A percentile compares a stretch with the other conserved stretches of the same genome.
phyloP scores from a whole-genome alignment of 2,888 invertebrate species.

The Caenorhabditis imperialis region DNA sequence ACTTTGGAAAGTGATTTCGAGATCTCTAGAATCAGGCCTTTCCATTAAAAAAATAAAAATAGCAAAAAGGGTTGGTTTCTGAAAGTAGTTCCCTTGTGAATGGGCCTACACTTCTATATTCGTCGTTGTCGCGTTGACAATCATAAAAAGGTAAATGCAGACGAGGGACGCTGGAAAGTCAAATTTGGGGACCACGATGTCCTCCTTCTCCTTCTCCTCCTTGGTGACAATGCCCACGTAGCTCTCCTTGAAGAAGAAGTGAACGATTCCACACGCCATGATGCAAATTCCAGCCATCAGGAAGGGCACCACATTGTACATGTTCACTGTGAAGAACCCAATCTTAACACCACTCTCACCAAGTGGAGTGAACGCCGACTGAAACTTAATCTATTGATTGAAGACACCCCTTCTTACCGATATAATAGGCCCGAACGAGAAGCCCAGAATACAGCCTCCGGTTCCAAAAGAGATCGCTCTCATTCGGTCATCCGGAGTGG shows the following conservation, averaged over 20 bases:
- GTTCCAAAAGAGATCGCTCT: constrained; percentile 58
- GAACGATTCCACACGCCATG: constrained; percentile 32
- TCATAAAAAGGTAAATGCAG: too few species aligned
- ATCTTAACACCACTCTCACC: constrained; percentile 39
- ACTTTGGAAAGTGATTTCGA: too few species aligned
- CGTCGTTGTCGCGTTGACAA: constrained; percentile 55
- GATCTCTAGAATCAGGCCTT: too few species aligned
- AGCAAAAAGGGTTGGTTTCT: too few species aligned
- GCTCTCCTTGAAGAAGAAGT: constrained; percentile 54
- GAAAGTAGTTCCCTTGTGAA: too few species aligned
- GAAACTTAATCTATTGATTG: too few species aligned
- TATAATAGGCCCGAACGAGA: constrained; percentile 58
- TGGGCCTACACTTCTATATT: constrained; percentile 62
- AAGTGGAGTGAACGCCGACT: constrained; percentile 43
- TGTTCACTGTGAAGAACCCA: constrained; percentile 31
- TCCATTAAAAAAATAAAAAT: too few species aligned
- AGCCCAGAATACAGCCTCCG: constrained; percentile 55
- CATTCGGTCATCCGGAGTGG: constrained; percentile 52
- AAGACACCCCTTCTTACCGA: constrained; percentile 54
- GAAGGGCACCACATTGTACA: constrained; percentile 58
- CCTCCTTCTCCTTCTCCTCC: constrained; percentile 40
- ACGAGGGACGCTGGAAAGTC: constrained; percentile 53
- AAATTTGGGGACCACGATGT: constrained; percentile 54
- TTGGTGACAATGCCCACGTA: too few species aligned
- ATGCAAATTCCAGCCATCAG: constrained; percentile 51